These are phyloP conservation scores for Drosophila diplacantha DNA, from an alignment of 2,888 invertebrate genomes.

Conservation along the genomic window DNA sequence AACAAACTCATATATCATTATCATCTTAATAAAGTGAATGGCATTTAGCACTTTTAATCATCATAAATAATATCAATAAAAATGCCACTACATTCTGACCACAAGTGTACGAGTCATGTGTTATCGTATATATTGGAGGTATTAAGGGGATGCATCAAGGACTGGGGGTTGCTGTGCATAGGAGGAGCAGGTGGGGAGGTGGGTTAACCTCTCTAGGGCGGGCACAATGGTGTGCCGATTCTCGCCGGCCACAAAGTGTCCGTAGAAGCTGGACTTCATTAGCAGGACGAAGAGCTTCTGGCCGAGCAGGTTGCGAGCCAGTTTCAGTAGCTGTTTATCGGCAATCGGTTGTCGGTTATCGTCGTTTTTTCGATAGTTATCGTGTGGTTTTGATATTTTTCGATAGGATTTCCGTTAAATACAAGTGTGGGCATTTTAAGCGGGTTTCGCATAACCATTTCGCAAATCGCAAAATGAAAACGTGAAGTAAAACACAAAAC, in stretches of 20 bases:
- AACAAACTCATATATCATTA: background rate
- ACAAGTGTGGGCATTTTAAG: conserved; percentile 26
- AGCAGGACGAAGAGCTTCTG: conserved; percentile 86
- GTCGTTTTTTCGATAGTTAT: conserved; percentile 15
- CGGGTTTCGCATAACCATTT: conserved; percentile 37
- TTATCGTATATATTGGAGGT: background rate
- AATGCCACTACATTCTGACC: background rate
- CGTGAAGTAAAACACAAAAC: conserved; percentile 28
- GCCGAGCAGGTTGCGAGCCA: conserved; percentile 87
- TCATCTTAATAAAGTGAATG: background rate
- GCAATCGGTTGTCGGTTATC: conserved; percentile 1
- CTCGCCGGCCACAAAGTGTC: conserved; percentile 99
- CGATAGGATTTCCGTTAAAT: conserved; percentile 11
- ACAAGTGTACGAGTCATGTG: background rate
- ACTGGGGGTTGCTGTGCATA: background rate
- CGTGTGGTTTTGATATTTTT: conserved; percentile 14
- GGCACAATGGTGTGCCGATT: conserved; percentile 92
- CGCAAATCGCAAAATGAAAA: conserved; percentile 24
- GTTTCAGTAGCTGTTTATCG: conserved; percentile 84
- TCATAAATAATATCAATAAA: background rate
- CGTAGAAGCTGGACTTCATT: conserved; percentile 98
- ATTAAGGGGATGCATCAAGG: conserved; percentile 5
- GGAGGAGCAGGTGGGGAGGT: conserved; percentile 4
- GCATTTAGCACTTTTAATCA: background rate
- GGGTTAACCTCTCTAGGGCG: conserved; percentile 83